Evolutionary conservation across 1,140 invertebrate species (phyloP), one percentile per base, ranked within the genome.

Genomic region (Pemphigus obesinymphae): DNA sequence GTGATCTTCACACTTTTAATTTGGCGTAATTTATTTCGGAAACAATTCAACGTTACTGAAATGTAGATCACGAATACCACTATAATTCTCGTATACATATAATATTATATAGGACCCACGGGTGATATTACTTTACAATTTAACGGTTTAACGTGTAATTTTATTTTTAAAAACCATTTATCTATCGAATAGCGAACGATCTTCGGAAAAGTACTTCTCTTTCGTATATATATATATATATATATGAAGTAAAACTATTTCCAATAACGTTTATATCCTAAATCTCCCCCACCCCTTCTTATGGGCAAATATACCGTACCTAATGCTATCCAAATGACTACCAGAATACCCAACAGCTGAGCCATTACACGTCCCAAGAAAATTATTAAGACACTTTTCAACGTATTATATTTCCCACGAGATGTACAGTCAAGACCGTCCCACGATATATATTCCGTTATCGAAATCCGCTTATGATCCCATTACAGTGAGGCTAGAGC

Each of bases 361-460:
- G 50, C 75, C n/a, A 6, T 78, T 58, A 55, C 34, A 58, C 31
- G 75, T 78, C 48, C 34, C 48, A 37, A 40, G 50, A n/a, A 78
- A 78, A 78, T 78, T 58, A 78, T 78, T 55, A 78, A 78, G 75
- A 55, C 75, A 78, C 75, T 78, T 78, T 78, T 58, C 50, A 76
- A 11, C 31, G 73, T 58, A 78, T 78, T 78, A 78, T 78, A 78
- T 58, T 78, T 55, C 53, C 50, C 50, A 37, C 48, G 50, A 78
- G 48, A 78, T 40, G 50, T 40, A 58, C 53, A 40, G 34, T 7
- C 13, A 13, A 70, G 43, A 70, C 13, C 37, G n/a, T 43, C 20
- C 68, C 68, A 40, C 68, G 68, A 58, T 58, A 58, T 26, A 26
- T 58, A 70, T 70, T 29, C 20, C 50, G n/a, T 55, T 78, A 78